These are phyloP conservation scores for Podarcis lilfordi DNA, from an alignment of 2,797 vertebrate genomes.

Conservation along the genomic window DNA sequence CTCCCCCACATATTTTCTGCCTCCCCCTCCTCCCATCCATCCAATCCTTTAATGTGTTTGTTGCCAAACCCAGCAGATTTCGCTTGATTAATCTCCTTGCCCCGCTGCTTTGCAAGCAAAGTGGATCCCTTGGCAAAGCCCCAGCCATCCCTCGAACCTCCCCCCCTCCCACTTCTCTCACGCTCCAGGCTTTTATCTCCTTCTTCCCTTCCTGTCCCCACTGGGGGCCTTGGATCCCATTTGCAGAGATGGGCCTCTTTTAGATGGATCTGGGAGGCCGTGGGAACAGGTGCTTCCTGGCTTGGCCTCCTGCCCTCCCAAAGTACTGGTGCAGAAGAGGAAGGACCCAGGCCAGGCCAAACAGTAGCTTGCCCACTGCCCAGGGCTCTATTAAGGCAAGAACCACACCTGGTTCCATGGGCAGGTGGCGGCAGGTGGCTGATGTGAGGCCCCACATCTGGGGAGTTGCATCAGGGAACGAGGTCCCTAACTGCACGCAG, in stretches of 20 bases:
- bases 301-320: neutral
- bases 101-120: neutral
- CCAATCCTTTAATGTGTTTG: neutral
- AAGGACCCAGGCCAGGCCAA: too few species aligned
- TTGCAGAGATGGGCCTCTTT: neutral
- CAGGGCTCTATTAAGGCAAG: neutral
- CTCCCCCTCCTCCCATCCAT: too few species aligned
- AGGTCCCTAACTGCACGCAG: too few species aligned
- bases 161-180: too few species aligned
- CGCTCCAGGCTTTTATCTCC: neutral
- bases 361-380: neutral
- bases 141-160: neutral
- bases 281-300: neutral
- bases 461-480: neutral
- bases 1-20: neutral
- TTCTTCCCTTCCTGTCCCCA: neutral
- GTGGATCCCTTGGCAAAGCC: neutral
- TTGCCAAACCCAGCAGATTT: neutral
- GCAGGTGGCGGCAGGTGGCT: neutral
- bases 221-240: neutral
- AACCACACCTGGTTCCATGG: neutral
- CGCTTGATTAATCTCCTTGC: neutral
- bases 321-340: too few species aligned
- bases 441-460: neutral
- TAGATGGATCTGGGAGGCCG: neutral